Conservation (phyloP, 2,888 invertebrate species). For the Anagyrus pseudococci region DNA sequence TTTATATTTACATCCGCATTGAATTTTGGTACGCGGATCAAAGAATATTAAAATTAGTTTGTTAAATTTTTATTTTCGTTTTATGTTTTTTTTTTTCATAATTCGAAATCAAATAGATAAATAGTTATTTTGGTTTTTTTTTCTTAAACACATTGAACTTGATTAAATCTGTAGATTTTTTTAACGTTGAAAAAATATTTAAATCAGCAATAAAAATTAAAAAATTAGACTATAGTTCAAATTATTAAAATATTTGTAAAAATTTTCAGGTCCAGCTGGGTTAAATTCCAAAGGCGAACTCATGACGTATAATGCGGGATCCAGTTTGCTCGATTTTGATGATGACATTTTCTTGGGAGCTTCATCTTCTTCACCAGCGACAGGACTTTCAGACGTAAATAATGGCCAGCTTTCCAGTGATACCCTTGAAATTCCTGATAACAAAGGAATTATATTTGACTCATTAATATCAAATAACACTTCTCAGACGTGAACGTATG, state of each 20-base stretch:
- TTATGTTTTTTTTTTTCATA: conserved; percentile 3
- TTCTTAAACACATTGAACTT: no score
- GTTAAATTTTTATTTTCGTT: no score
- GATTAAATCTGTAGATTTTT: no score
- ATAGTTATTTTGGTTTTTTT: no score
- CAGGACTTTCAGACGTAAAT: conserved; percentile 37
- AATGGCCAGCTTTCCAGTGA: conserved; percentile 43
- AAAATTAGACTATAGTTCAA: no score
- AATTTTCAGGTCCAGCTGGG: no score
- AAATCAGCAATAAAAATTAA: no score
- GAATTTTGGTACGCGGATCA: no score
- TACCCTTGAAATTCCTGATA: conserved; percentile 48
- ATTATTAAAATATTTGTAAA: no score
- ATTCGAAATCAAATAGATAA: background rate
- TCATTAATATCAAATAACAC: conserved; percentile 44
- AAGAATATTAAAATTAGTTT: no score
- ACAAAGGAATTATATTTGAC: conserved; percentile 50
- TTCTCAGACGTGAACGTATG: conserved; percentile 35
- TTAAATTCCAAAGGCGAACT: conserved; percentile 58
- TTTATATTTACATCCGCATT: no score
- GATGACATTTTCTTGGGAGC: conserved; percentile 53
- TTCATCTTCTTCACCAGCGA: conserved; percentile 42
- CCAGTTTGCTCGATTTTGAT: conserved; percentile 54
- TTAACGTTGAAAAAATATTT: no score
- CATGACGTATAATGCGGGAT: conserved; percentile 54